Conservation (phyloP, 2,797 vertebrate genomes). For the Pangasius larnaudii region DNA sequence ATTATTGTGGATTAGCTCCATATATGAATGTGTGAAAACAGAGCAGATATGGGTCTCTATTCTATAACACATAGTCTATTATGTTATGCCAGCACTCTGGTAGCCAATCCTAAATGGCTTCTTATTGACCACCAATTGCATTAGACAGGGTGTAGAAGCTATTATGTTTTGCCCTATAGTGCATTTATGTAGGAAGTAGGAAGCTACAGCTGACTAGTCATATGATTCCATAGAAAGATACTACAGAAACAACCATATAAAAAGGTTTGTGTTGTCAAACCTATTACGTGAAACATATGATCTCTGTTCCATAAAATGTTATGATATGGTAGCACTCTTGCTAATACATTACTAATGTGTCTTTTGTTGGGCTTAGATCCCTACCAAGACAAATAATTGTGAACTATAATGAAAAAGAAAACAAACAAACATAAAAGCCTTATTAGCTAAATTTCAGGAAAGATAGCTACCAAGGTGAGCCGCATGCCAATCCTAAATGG, state of each 20-base stretch:
- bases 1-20: background rate
- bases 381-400: background rate
- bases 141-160: background rate
- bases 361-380: background rate
- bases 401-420: background rate
- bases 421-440: background rate
- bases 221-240: background rate
- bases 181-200: background rate
- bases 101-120: background rate
- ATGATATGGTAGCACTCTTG: background rate
- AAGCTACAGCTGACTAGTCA: background rate
- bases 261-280: background rate
- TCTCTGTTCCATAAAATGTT: background rate
- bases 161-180: background rate
- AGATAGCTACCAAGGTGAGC: background rate
- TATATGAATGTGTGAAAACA: background rate
- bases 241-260: conserved; percentile 8
- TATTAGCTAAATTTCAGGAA: background rate
- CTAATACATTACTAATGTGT: background rate
- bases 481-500: background rate
- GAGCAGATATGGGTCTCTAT: background rate
- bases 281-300: too few relatives aligned
- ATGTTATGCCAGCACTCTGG: background rate
- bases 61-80: background rate
- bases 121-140: background rate